A percentile compares a stretch with the other conserved stretches of the same genome.
phyloP scores from a whole-genome alignment of 2,113 vertebrate species.

The Microtus pennsylvanicus region DNA sequence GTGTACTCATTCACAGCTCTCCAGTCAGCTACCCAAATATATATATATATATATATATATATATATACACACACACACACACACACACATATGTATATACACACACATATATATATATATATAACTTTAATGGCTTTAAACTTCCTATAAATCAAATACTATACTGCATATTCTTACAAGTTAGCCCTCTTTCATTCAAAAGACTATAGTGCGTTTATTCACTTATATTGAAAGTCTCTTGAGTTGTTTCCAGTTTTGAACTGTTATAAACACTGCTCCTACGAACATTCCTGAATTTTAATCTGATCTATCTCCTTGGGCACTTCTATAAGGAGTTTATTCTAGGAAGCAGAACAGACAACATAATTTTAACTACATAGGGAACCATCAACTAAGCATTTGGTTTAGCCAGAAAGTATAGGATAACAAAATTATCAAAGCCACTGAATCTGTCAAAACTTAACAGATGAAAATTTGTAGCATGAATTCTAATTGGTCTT shows the following conservation, averaged over 20 bases:
- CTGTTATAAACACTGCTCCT: not conserved
- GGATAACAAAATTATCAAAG: not conserved
- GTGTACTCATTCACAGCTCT: not conserved
- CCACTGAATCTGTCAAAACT: not conserved
- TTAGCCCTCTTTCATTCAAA: not conserved
- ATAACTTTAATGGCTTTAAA: slow-evolving; percentile 39
- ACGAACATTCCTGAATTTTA: not conserved
- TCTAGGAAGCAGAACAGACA: not conserved
- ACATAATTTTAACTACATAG: not conserved
- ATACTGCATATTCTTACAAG: not conserved
- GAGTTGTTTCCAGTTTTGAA: not conserved
- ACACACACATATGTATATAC: no score
- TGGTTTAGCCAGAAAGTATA: slow-evolving; percentile 21
- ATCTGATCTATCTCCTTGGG: not conserved
- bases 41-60: not conserved
- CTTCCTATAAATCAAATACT: slow-evolving; percentile 12
- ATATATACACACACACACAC: no score
- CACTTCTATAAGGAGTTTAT: slow-evolving; percentile 2
- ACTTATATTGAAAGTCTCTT: not conserved
- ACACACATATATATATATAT: not conserved
- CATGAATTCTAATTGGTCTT: no score
- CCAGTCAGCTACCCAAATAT: not conserved
- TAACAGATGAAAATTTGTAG: slow-evolving; percentile 10
- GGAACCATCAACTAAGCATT: slow-evolving; percentile 36
- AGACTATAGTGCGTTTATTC: not conserved